These are phyloP conservation scores for Onthophagus taurus DNA, from an alignment of 1,140 invertebrate genomes.

Conservation along the genomic window DNA sequence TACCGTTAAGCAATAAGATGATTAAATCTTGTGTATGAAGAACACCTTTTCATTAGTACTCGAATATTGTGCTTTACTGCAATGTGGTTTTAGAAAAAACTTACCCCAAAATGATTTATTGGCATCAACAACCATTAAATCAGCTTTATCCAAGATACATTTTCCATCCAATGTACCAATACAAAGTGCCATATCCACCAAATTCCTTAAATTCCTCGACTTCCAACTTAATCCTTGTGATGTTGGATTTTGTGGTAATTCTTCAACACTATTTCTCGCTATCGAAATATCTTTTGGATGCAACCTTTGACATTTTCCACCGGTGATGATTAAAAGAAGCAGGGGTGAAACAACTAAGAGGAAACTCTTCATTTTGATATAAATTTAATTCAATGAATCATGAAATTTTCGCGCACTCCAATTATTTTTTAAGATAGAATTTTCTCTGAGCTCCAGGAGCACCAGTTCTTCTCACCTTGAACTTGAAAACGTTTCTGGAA, in stretches of 20 bases:
- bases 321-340: background rate
- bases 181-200: slow-evolving; percentile 18
- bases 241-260: slow-evolving; percentile 2
- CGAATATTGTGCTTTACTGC: slow-evolving; percentile 20
- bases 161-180: slow-evolving; percentile 20
- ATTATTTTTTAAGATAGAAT: background rate
- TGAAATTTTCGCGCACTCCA: background rate
- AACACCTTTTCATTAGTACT: background rate
- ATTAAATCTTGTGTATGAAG: background rate
- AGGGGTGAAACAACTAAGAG: background rate
- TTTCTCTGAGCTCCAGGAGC: no score
- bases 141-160: slow-evolving; percentile 24
- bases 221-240: background rate
- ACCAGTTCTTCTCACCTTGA: slow-evolving; percentile 24
- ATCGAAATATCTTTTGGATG: slow-evolving; percentile 8
- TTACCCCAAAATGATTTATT: slow-evolving; percentile 23
- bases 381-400: background rate
- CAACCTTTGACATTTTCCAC: background rate
- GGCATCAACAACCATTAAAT: slow-evolving; percentile 19
- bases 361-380: background rate
- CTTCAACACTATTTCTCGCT: slow-evolving; percentile 1
- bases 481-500: slow-evolving; percentile 26
- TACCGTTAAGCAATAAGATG: background rate
- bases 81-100: slow-evolving; percentile 16
- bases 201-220: slow-evolving; percentile 5